phyloP scores from a whole-genome alignment of 2,888 invertebrate species.

The Nebria brevicollis region DNA sequence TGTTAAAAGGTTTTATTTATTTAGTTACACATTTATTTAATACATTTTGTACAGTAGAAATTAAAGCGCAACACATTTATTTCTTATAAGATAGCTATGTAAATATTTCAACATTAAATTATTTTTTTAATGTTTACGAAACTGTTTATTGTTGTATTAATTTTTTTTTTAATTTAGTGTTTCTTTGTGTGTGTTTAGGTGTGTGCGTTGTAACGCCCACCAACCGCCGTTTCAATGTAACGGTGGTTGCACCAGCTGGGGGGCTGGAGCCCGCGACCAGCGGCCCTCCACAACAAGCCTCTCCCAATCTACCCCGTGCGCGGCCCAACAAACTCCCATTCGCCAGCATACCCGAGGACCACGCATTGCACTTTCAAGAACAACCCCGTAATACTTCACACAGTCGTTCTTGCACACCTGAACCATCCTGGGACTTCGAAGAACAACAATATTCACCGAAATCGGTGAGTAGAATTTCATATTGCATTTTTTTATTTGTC shows the following conservation, averaged over 20 bases:
- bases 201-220: conserved; percentile 52
- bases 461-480: conserved; percentile 54
- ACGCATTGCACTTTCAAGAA: conserved; percentile 62
- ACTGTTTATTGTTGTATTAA: too few species aligned
- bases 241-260: conserved; percentile 57
- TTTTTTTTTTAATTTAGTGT: not conserved
- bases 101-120: not conserved
- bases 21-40: too few species aligned
- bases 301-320: conserved; percentile 60
- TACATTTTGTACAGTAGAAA: too few species aligned
- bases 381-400: conserved; percentile 51
- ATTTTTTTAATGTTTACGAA: not conserved
- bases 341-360: conserved; percentile 64
- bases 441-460: conserved; percentile 48
- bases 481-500: too few species aligned
- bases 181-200: conserved; percentile 40
- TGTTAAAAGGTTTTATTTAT: too few species aligned
- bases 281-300: conserved; percentile 56
- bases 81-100: too few species aligned
- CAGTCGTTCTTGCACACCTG: conserved; percentile 59
- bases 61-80: too few species aligned
- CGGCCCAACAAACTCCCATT: conserved; percentile 56
- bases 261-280: conserved; percentile 50
- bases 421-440: conserved; percentile 62
- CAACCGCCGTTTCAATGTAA: conserved; percentile 67